Conservation (phyloP, 2,888 invertebrate genomes). For the Marasmarcha lunaedactyla region DNA sequence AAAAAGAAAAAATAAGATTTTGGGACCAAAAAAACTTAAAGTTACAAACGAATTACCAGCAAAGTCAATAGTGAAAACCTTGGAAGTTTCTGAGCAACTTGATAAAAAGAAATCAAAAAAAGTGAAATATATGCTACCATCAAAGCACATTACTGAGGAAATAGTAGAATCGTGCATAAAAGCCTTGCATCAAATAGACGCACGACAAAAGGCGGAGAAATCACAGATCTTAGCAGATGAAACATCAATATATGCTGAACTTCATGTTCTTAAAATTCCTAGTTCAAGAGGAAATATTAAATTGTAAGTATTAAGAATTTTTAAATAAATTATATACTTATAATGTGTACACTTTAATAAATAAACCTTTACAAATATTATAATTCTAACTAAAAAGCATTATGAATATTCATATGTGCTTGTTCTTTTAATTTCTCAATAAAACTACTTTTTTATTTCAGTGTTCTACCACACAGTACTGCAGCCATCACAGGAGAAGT, state of each 20-base stretch:
- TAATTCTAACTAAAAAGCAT: no score
- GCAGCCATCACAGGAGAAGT: slow-evolving; percentile 76
- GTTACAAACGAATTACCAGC: no score
- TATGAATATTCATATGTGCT: no score
- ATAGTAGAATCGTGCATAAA: slow-evolving; percentile 33
- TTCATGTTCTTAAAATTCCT: slow-evolving; percentile 75
- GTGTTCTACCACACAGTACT: slow-evolving; percentile 69
- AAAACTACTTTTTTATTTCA: slow-evolving; percentile 20
- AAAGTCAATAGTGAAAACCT: no score
- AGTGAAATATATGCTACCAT: slow-evolving; percentile 32
- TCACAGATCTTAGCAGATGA: slow-evolving; percentile 66
- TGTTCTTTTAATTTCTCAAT: no score
- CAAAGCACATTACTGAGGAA: slow-evolving; percentile 34
- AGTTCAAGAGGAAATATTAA: slow-evolving; percentile 70
- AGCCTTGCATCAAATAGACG: slow-evolving; percentile 36
- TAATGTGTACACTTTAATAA: no score
- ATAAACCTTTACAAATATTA: no score
- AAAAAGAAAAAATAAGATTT: no score
- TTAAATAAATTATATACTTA: no score
- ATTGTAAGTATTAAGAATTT: slow-evolving; percentile 74
- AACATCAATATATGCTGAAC: slow-evolving; percentile 69
- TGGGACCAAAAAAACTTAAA: no score
- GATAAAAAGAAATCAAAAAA: neutral
- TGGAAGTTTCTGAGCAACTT: no score
- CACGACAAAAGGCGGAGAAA: slow-evolving; percentile 39